A percentile compares a stretch with the other conserved stretches of the same genome.
Evolutionary conservation across 2,888 invertebrate genomes (phyloP).

Genomic region (Blastobasis lacticolella): DNA sequence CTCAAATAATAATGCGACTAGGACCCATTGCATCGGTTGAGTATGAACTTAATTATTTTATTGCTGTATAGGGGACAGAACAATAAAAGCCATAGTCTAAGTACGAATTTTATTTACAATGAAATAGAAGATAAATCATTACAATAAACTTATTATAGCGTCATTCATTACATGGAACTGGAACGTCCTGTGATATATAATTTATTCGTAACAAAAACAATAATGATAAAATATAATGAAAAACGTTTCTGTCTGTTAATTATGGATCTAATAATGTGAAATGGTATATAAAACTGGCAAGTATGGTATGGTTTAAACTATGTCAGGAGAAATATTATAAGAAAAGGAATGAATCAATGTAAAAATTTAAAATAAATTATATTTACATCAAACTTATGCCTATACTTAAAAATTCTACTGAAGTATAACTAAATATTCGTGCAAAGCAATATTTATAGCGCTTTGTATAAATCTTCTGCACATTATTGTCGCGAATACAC

Average conservation of each 20-base stretch:
- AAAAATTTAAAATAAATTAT: not conserved
- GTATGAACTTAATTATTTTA: no score
- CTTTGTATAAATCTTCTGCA: constrained; percentile 18
- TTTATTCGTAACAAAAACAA: not conserved
- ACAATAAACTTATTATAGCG: not conserved
- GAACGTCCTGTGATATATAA: not conserved
- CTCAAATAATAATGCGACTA: no score
- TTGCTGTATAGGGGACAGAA: no score
- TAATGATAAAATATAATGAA: not conserved
- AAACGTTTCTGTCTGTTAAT: no score
- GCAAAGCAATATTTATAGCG: constrained; percentile 25
- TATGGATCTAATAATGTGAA: no score
- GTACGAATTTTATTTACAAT: constrained; percentile 56
- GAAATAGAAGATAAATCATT: constrained; percentile 1
- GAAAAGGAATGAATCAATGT: no score
- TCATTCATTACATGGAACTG: no score
- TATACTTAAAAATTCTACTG: not conserved
- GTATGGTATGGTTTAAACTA: no score
- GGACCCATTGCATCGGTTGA: no score
- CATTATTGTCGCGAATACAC: constrained; percentile 30
- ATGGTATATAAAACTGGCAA: no score
- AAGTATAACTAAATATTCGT: constrained; percentile 6
- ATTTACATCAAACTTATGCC: constrained; percentile 7
- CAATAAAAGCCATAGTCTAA: constrained; percentile 27
- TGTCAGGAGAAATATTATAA: no score